Percentiles rank a stretch among this genome's conserved stretches.
These are phyloP conservation scores for Anniella stebbinsi DNA, from an alignment of 2,797 vertebrate species.

Conservation along the genomic window DNA sequence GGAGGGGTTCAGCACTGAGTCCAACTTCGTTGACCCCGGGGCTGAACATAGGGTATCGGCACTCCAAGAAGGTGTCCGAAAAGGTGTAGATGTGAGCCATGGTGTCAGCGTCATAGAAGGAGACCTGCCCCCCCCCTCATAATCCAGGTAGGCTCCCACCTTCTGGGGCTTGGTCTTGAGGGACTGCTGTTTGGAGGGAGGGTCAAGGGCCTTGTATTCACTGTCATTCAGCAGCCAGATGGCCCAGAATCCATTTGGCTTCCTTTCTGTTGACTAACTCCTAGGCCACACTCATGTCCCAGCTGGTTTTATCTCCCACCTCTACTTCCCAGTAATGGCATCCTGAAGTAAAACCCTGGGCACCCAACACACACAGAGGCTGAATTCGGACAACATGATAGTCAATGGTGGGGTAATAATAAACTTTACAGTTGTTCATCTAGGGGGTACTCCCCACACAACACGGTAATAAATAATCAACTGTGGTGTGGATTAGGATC, in stretches of 20 bases:
- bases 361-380: constrained; percentile 81
- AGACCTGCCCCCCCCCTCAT: constrained; percentile 70
- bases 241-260: constrained; percentile 81
- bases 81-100: constrained; percentile 83
- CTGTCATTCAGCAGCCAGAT: constrained; percentile 74
- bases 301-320: constrained; percentile 77
- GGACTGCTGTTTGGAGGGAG: constrained; percentile 70
- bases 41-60: constrained; percentile 83
- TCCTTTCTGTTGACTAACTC: constrained; percentile 81
- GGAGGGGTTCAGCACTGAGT: constrained; percentile 79
- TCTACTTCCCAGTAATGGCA: constrained; percentile 28
- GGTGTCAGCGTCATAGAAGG: constrained; percentile 80
- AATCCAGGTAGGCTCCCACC: constrained; percentile 80
- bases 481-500: too few species aligned
- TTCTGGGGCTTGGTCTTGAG: constrained; percentile 72
- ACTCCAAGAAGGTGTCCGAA: constrained; percentile 77
- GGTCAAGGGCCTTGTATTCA: constrained; percentile 80
- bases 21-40: constrained; percentile 84
- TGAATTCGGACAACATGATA: too few species aligned
- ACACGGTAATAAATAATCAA: too few species aligned
- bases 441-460: too few species aligned
- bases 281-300: constrained; percentile 79
- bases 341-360: constrained; percentile 71
- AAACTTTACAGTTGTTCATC: too few species aligned
- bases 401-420: too few species aligned